phyloP scores from a whole-genome alignment of 1,140 invertebrate genomes.

The Melanaphis sacchari region DNA sequence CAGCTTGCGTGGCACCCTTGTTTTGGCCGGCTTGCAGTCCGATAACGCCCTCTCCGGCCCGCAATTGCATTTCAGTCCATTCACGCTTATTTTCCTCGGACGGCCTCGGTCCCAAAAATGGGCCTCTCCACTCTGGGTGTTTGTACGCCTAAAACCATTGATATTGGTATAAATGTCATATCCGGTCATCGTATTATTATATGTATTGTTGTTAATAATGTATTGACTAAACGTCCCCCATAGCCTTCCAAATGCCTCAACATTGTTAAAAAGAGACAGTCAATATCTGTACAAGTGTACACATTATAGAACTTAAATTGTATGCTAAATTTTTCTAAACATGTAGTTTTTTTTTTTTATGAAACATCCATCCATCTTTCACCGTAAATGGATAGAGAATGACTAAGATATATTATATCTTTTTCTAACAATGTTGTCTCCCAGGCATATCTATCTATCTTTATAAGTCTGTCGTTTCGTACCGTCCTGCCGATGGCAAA shows the following conservation, averaged over 20 bases:
- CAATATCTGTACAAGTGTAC: not conserved
- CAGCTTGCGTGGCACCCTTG: conserved; percentile 92
- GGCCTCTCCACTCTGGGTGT: conserved; percentile 88
- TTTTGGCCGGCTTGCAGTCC: conserved; percentile 96
- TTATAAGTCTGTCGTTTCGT: conserved; percentile 63
- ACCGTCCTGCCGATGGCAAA: conserved; percentile 91
- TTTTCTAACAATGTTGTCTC: not conserved
- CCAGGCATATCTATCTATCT: not conserved
- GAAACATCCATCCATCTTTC: not conserved
- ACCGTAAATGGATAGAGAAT: not conserved
- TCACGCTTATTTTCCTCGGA: conserved; percentile 90
- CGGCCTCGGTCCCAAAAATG: conserved; percentile 87
- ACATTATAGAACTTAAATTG: not conserved
- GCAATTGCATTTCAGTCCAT: conserved; percentile 89
- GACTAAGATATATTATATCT: not conserved
- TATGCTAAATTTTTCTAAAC: not conserved
- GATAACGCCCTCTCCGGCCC: conserved; percentile 88
- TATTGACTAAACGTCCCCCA: not conserved
- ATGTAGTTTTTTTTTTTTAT: not conserved
- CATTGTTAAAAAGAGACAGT: not conserved
- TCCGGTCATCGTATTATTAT: not conserved
- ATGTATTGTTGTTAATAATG: not conserved
- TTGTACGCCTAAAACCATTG: conserved; percentile 76
- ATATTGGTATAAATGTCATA: not conserved
- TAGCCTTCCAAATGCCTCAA: not conserved